These are phyloP conservation scores for Podarcis cretensis DNA, from an alignment of 2,113 vertebrate species.

Conservation along the genomic window DNA sequence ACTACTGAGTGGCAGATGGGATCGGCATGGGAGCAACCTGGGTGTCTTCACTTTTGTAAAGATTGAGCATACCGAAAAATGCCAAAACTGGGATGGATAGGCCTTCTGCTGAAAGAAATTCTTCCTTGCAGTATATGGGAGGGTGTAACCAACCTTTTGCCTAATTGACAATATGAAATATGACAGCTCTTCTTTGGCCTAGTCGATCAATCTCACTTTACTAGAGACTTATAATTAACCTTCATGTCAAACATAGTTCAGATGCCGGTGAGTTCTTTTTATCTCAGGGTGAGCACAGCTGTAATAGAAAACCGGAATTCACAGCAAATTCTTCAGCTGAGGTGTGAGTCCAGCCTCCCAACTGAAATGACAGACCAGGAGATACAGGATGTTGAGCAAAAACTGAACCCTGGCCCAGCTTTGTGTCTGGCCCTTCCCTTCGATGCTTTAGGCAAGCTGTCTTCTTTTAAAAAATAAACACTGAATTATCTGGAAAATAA, in stretches of 20 bases:
- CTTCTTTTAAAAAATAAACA: background rate
- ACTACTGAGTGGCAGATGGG: too few relatives aligned
- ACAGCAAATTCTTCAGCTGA: background rate
- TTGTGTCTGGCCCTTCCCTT: background rate
- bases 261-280: background rate
- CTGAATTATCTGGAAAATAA: too few relatives aligned
- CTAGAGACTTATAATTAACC: background rate
- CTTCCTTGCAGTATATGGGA: background rate
- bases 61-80: background rate
- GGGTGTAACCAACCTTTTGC: background rate
- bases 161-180: background rate
- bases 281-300: background rate
- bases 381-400: background rate
- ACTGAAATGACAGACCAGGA: slow-evolving; percentile 2
- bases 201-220: background rate
- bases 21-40: too few relatives aligned
- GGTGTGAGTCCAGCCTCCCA: background rate
- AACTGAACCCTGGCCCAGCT: background rate
- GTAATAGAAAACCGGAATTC: background rate
- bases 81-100: background rate
- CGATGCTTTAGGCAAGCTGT: background rate
- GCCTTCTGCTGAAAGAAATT: background rate
- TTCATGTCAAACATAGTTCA: background rate
- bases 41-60: background rate
- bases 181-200: background rate